phyloP scores from a whole-genome alignment of 1,140 invertebrate species.

The Sycophila sp. region DNA sequence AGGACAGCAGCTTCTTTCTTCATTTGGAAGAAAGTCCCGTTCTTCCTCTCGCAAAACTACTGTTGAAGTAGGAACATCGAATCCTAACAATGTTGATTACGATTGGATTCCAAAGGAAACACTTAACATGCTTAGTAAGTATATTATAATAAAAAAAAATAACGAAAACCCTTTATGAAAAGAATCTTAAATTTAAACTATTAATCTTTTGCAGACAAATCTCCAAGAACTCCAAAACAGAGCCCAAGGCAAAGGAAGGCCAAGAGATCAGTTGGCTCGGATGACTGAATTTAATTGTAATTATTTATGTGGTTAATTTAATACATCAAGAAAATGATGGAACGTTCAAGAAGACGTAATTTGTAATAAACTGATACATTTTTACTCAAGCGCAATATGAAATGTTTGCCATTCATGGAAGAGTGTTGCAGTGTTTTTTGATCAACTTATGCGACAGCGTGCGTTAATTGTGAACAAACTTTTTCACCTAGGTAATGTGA shows the following conservation, averaged over 20 bases:
- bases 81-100: slow-evolving; percentile 94
- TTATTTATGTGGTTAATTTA: slow-evolving; percentile 38
- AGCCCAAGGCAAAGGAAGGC: slow-evolving; percentile 79
- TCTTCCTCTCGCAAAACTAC: slow-evolving; percentile 71
- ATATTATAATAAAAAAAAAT: slow-evolving; percentile 19
- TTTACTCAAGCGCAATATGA: slow-evolving; percentile 30
- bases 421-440: slow-evolving; percentile 16
- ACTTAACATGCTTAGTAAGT: slow-evolving; percentile 84
- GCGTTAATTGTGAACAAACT: slow-evolving; percentile 32
- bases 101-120: slow-evolving; percentile 97
- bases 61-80: slow-evolving; percentile 83
- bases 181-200: not conserved
- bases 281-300: slow-evolving; percentile 60
- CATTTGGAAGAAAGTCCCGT: slow-evolving; percentile 74
- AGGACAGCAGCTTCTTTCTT: slow-evolving; percentile 89
- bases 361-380: slow-evolving; percentile 21
- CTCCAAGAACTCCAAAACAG: slow-evolving; percentile 69
- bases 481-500: slow-evolving; percentile 34
- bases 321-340: slow-evolving; percentile 16
- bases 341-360: slow-evolving; percentile 16
- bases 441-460: slow-evolving; percentile 10
- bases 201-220: slow-evolving; percentile 62
- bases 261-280: slow-evolving; percentile 75
- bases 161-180: not conserved
- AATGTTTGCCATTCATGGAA: slow-evolving; percentile 13